Conservation (phyloP, 2,113 vertebrate genomes). For the Lophius piscatorius region DNA sequence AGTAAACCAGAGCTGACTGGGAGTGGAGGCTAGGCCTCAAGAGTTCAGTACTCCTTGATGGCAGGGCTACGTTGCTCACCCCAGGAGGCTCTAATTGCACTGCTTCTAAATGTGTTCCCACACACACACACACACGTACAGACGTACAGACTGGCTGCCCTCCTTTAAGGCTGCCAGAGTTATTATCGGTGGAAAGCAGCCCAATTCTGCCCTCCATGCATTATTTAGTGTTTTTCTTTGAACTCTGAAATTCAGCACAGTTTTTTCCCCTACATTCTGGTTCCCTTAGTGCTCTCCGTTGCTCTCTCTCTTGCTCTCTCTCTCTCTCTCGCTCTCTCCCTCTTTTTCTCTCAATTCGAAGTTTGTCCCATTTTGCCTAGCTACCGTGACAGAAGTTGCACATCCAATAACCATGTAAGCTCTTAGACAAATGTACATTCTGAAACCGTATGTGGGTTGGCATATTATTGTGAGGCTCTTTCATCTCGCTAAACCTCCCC, state of each 20-base stretch:
- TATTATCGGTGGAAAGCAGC: slow-evolving; percentile 79
- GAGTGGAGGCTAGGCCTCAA: slow-evolving; percentile 59
- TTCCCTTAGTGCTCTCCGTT: slow-evolving; percentile 65
- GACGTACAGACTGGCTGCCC: slow-evolving; percentile 58
- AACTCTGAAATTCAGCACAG: slow-evolving; percentile 78
- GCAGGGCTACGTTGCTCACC: slow-evolving; percentile 65
- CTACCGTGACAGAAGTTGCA: slow-evolving; percentile 61
- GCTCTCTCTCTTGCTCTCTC: too few relatives aligned
- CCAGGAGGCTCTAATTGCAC: slow-evolving; percentile 71
- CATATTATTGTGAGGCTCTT: slow-evolving; percentile 37
- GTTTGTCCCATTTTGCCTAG: slow-evolving; percentile 75
- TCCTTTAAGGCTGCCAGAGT: slow-evolving; percentile 76
- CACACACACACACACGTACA: slow-evolving; percentile 41
- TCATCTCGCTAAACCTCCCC: slow-evolving; percentile 26
- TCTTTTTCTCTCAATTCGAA: too few relatives aligned
- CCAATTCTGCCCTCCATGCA: slow-evolving; percentile 79
- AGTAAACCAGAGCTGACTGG: slow-evolving; percentile 43
- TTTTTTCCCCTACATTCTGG: slow-evolving; percentile 53
- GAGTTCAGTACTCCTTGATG: slow-evolving; percentile 68
- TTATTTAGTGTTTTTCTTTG: slow-evolving; percentile 82
- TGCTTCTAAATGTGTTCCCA: slow-evolving; percentile 71
- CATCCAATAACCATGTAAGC: slow-evolving; percentile 55
- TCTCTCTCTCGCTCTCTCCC: too few relatives aligned
- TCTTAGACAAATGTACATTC: slow-evolving; percentile 41
- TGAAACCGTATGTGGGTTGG: slow-evolving; percentile 46